phyloP scores from a whole-genome alignment of 2,888 invertebrate species.

The Lypha dubia region DNA sequence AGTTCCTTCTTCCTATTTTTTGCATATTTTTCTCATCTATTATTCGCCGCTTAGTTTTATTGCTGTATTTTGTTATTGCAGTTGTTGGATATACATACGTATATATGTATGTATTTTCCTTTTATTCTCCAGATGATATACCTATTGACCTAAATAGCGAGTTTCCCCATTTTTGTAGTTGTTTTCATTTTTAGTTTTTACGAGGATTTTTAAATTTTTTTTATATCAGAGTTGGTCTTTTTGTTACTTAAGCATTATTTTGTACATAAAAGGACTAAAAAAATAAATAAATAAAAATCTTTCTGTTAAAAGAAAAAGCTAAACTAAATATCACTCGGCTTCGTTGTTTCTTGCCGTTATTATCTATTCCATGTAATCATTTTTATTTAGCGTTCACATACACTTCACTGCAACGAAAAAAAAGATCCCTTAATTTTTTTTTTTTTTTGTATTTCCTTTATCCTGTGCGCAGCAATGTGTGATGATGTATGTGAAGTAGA shows the following conservation, averaged over 20 bases:
- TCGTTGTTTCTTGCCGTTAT: constrained; percentile 43
- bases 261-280: constrained; percentile 5
- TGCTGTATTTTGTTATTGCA: constrained; percentile 41
- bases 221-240: constrained; percentile 12
- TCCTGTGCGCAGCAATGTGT: constrained; percentile 10
- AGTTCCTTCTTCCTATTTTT: too few relatives aligned
- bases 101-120: not conserved
- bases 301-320: constrained; percentile 17
- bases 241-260: constrained; percentile 42
- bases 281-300: not conserved
- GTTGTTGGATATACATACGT: not conserved
- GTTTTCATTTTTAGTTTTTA: constrained; percentile 29
- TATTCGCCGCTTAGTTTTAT: constrained; percentile 44
- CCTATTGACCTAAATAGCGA: constrained; percentile 70
- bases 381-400: constrained; percentile 38
- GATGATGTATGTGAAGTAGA: constrained; percentile 30
- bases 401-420: constrained; percentile 21
- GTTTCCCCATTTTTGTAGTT: constrained; percentile 40
- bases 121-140: constrained; percentile 56
- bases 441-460: constrained; percentile 20
- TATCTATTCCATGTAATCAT: constrained; percentile 51
- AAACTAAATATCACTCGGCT: constrained; percentile 4
- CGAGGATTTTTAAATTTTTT: too few relatives aligned
- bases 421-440: not conserved
- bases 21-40: constrained; percentile 26